Base-by-base conservation (phyloP, 1,140 invertebrate genomes). In the Ceratina calcarata region DNA sequence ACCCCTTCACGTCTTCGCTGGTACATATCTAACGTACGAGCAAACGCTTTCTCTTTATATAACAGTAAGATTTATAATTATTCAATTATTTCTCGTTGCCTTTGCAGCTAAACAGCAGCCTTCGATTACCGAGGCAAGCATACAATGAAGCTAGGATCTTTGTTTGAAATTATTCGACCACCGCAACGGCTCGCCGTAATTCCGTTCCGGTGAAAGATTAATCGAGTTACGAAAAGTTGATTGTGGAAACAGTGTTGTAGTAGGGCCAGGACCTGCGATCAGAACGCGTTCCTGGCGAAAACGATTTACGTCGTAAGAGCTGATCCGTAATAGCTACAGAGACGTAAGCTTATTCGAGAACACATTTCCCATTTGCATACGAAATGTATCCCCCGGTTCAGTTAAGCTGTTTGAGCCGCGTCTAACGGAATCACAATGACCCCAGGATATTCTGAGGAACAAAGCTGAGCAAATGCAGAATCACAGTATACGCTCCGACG, bases 361-460 rank as follows among this genome's bases (percentile, higher is more conserved):
- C 84, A 85, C 84, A 86, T 86, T 86, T 86, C 84, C 84, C 80
- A 86, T 86, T 86, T 86, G 84, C 84, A 86, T 86, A 86, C 84
- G 83, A 85, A 85, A 86, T 86, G 84, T 85, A 79, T 82, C 83
- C 72, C 70, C 72, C 51, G 4, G 20, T 10, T 49, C 66, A 83
- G 75, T 85, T 86, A 86, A 86, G 80, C 84, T 73, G 80, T 86
- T 85, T 86, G 84, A 86, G 80, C 80, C 64, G 58, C 80, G 81
- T 75, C 75, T 85, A 85, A 85, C 80, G 84, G 80, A 86, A 85
- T 82, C 83, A 86, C 83, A 85, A 86, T 85, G 75, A 82, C 76
- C 83, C 58, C 57, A 55, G 75, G 83, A 82, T 78, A 86, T 80
- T 77, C 84, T 74, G 83, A 78, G 83, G n/a, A 85, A 85, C 84